Conservation (phyloP, 2,888 invertebrate species). For the Cheilosia impressa region DNA sequence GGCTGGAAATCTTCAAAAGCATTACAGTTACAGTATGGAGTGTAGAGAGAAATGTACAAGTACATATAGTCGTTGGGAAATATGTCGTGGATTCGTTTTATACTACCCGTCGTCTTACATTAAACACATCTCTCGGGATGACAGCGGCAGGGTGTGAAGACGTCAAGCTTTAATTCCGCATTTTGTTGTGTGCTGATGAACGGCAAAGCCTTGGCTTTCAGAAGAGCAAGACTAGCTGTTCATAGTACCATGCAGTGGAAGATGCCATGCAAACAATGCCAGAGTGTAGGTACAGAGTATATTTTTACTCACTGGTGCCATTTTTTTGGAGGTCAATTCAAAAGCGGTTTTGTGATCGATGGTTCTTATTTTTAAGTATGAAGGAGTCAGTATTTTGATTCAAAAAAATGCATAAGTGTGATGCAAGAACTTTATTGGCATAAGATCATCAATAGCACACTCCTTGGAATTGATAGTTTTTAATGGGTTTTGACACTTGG, state of each 20-base stretch:
- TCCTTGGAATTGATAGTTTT: no score
- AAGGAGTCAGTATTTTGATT: no score
- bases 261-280: slow-evolving; percentile 5
- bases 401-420: no score
- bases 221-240: not conserved
- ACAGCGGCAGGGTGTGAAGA: not conserved
- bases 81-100: not conserved
- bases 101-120: not conserved
- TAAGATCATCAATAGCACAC: no score
- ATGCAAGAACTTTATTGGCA: no score
- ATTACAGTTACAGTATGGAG: not conserved
- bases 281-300: no score
- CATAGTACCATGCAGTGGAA: not conserved
- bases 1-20: slow-evolving; percentile 3
- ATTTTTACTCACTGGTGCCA: no score
- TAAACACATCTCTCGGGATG: not conserved
- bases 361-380: no score
- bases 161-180: slow-evolving; percentile 21
- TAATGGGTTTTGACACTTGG: no score
- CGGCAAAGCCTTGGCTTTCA: slow-evolving; percentile 17
- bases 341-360: no score
- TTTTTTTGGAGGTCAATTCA: no score
- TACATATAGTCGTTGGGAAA: slow-evolving; percentile 7
- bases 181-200: slow-evolving; percentile 11
- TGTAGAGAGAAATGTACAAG: not conserved